These are phyloP conservation scores for Nycticryphes semicollaris DNA, from an alignment of 2,113 vertebrate species.

Conservation along the genomic window DNA sequence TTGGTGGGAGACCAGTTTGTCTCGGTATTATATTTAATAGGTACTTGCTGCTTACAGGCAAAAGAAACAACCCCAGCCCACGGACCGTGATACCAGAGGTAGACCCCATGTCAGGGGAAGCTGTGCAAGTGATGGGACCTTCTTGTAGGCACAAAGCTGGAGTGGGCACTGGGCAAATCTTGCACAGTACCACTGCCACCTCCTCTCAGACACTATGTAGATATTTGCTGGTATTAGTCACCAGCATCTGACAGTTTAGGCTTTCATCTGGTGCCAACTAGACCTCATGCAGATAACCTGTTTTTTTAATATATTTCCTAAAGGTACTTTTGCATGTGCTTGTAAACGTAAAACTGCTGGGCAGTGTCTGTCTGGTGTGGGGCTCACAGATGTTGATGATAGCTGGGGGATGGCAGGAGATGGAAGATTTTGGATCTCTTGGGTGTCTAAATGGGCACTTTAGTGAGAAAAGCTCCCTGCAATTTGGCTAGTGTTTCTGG, in stretches of 20 bases:
- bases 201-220: background rate
- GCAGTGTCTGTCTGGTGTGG: background rate
- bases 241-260: background rate
- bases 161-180: background rate
- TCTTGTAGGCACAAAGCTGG: background rate
- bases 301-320: background rate
- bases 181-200: background rate
- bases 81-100: accelerated
- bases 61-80: background rate
- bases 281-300: background rate
- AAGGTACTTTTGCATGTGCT: background rate
- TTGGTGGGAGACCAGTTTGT: background rate
- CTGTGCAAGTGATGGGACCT: background rate
- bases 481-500: background rate
- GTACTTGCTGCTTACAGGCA: background rate
- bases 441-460: background rate
- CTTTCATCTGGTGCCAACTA: background rate
- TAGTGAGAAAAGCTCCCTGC: background rate
- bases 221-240: background rate
- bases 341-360: background rate
- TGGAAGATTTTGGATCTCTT: background rate
- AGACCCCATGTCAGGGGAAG: accelerated
- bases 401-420: background rate
- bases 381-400: background rate
- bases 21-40: background rate